These are phyloP conservation scores for Lagorchestes hirsutus DNA, from an alignment of 2,797 vertebrate species.

Conservation along the genomic window DNA sequence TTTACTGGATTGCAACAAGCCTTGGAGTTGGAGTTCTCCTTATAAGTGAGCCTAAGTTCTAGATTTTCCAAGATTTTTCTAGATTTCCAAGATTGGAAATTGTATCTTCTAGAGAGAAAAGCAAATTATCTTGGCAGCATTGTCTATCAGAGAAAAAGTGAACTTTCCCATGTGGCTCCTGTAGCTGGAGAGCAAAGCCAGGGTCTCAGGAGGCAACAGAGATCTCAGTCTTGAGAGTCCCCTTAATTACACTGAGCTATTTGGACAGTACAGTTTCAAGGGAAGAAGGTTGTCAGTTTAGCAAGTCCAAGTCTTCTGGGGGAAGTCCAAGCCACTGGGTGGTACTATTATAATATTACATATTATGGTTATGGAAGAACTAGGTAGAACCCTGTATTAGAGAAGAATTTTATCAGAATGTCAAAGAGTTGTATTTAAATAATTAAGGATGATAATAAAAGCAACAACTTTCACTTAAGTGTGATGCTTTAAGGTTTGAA, in stretches of 20 bases:
- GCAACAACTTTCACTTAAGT: neutral
- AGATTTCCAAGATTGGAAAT: too few species aligned
- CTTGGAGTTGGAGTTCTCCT: neutral
- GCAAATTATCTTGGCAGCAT: neutral
- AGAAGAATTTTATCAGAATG: neutral
- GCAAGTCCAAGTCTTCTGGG: neutral
- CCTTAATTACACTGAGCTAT: neutral
- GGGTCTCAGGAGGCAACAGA: neutral
- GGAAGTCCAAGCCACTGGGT: neutral
- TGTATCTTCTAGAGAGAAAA: neutral
- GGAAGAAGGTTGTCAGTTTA: neutral
- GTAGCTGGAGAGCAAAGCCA: neutral
- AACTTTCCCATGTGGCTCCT: neutral
- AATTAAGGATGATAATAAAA: neutral
- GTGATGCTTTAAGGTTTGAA: accelerated
- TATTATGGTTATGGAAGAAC: neutral
- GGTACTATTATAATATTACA: neutral
- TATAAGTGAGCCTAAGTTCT: neutral
- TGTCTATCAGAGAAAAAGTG: neutral
- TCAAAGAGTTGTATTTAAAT: neutral
- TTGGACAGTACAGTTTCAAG: neutral
- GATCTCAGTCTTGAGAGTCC: neutral
- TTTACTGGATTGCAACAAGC: neutral
- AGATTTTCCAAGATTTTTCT: neutral
- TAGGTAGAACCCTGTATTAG: neutral